Evolutionary conservation across 2,113 vertebrate genomes (phyloP), one percentile per base, ranked within the genome.

Genomic region (Crotalus viridis): DNA sequence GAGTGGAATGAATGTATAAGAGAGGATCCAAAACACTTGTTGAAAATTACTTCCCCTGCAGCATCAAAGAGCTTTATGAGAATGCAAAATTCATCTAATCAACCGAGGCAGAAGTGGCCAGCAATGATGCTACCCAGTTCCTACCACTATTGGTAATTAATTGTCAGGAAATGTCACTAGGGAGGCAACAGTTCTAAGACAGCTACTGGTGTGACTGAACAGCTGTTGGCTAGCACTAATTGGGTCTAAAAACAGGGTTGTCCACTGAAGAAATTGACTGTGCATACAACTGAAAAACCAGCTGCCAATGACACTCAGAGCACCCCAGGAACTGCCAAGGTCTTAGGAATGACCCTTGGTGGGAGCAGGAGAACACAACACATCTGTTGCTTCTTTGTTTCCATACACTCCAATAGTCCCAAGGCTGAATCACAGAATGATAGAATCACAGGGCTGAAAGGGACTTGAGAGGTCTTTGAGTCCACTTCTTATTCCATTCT

Each of bases 201-300:
- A 33, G 61, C 54, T 1, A 57, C 3, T 15, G 17, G 17, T 39
- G 46, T 5, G 48, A 0, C 55, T 46, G 4, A 86, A 28, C 90
- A 91, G 90, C 90, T 89, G 69, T 55, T 61, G 87, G 46, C 64
- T 87, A 39, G 26, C 56, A 21, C 88, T 86, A 89, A 91, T 91
- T 86, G 87, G 69, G 15, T 19, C 3, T 85, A 43, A 43, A 85
- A 89, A 89, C 69, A 22, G 43, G 89, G 28, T 48, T 2, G 3
- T n/a, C 48, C 39, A 33, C 52, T 52, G 56, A 85, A 69, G 46
- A 43, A 89, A 89, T 89, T 24, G 43, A 43, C 88, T 85, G 55
- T 54, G 87, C 39, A 54, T 33, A 54, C 90, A 86, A 54, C 69
- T 15, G 55, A 28, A 54, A 64, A 85, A 85, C 54, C 69, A 28